These are phyloP conservation scores for Meliscaeva auricollis DNA, from an alignment of 2,888 invertebrate genomes.

Conservation along the genomic window DNA sequence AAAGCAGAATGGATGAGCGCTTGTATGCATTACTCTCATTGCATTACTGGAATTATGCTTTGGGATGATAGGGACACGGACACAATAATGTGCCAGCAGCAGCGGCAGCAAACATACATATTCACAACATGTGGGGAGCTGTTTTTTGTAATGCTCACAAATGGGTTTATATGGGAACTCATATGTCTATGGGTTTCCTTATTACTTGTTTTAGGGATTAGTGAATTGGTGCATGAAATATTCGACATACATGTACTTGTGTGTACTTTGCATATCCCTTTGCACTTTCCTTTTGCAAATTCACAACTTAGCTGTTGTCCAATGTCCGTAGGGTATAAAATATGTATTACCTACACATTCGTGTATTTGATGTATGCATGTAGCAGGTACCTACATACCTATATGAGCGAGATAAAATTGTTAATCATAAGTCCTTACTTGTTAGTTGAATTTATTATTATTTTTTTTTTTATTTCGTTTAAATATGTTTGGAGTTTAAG, in stretches of 20 bases:
- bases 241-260: constrained; percentile 25
- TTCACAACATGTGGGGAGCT: constrained; percentile 37
- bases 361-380: background rate
- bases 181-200: constrained; percentile 27
- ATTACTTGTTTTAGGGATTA: constrained; percentile 46
- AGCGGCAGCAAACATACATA: background rate
- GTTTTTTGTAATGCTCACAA: constrained; percentile 14
- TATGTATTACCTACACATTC: background rate
- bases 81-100: constrained; percentile 7
- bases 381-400: background rate
- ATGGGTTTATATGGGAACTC: constrained; percentile 8
- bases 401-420: background rate
- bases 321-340: constrained; percentile 19
- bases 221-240: constrained; percentile 64
- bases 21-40: constrained; percentile 38
- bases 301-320: constrained; percentile 40
- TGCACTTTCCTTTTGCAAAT: constrained; percentile 20
- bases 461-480: background rate
- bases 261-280: background rate
- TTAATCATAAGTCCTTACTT: constrained; percentile 4
- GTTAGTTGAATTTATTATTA: background rate
- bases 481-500: background rate
- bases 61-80: constrained; percentile 30
- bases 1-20: constrained; percentile 44
- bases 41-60: constrained; percentile 45